phyloP scores from a whole-genome alignment of 2,888 invertebrate genomes.

The Synergus itoensis region DNA sequence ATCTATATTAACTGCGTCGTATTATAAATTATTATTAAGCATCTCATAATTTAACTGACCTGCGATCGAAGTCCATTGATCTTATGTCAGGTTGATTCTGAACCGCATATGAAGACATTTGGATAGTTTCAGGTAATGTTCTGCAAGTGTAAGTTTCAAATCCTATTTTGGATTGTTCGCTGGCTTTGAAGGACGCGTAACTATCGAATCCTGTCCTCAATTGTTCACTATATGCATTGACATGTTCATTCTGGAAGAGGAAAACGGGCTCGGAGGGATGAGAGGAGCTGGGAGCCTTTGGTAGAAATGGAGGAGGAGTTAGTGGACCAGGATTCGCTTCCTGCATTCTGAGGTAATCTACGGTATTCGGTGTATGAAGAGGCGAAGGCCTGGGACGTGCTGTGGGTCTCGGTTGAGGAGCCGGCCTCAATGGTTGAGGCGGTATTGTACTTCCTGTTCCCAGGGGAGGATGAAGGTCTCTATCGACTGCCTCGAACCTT shows the following conservation, averaged over 20 bases:
- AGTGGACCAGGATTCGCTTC: conserved; percentile 69
- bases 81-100: conserved; percentile 57
- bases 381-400: conserved; percentile 73
- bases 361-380: conserved; percentile 65
- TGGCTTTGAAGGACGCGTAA: conserved; percentile 54
- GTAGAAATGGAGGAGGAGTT: conserved; percentile 70
- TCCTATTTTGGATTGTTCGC: conserved; percentile 52
- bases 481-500: conserved; percentile 75
- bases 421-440: conserved; percentile 84
- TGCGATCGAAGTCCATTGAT: conserved; percentile 45
- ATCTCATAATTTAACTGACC: conserved; percentile 20
- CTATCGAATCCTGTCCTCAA: conserved; percentile 12
- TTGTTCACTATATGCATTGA: conserved; percentile 42
- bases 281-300: conserved; percentile 49
- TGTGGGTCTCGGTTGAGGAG: conserved; percentile 77
- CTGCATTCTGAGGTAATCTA: conserved; percentile 69
- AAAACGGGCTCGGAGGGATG: conserved; percentile 58
- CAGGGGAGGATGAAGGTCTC: conserved; percentile 72
- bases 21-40: too few relatives aligned
- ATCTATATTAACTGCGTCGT: too few relatives aligned
- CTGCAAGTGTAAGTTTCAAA: conserved; percentile 57
- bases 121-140: conserved; percentile 60
- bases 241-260: conserved; percentile 61
- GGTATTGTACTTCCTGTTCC: conserved; percentile 78
- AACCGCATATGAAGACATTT: conserved; percentile 60